These are phyloP conservation scores for Callosobruchus maculatus DNA, from an alignment of 2,888 invertebrate species.

Conservation along the genomic window DNA sequence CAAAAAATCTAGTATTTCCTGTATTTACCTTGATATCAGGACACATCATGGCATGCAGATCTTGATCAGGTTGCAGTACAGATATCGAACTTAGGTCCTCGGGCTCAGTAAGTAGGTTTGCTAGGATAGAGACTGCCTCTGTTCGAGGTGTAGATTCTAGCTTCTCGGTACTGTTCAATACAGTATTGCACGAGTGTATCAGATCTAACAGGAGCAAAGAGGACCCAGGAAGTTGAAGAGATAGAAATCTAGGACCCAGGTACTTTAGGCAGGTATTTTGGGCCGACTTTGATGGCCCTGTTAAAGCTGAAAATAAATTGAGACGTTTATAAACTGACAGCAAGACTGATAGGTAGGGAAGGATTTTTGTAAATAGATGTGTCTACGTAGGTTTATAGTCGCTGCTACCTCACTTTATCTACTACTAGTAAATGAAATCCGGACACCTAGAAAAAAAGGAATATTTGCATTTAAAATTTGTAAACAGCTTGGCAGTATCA, in stretches of 20 bases:
- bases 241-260: conserved; percentile 81
- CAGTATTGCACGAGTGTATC: conserved; percentile 83
- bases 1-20: background rate
- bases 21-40: conserved; percentile 69
- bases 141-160: conserved; percentile 68
- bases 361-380: too few species aligned
- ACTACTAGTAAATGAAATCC: too few species aligned
- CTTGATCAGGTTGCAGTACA: conserved; percentile 57
- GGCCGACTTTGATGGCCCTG: conserved; percentile 69
- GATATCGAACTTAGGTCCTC: conserved; percentile 58
- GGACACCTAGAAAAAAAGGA: too few species aligned
- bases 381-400: too few species aligned
- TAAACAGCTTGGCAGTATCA: too few species aligned
- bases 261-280: conserved; percentile 75
- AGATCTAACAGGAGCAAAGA: conserved; percentile 84
- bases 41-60: conserved; percentile 57
- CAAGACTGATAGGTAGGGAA: too few species aligned
- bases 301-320: conserved; percentile 50
- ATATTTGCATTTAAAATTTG: too few species aligned
- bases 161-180: conserved; percentile 78
- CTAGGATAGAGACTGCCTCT: conserved; percentile 87
- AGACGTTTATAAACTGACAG: too few species aligned
- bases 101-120: conserved; percentile 80
- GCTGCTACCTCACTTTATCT: too few species aligned
- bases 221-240: conserved; percentile 83